Conservation (phyloP, 53 echinoderm and acorn worm genomes). For the Pentamera pediparva region DNA sequence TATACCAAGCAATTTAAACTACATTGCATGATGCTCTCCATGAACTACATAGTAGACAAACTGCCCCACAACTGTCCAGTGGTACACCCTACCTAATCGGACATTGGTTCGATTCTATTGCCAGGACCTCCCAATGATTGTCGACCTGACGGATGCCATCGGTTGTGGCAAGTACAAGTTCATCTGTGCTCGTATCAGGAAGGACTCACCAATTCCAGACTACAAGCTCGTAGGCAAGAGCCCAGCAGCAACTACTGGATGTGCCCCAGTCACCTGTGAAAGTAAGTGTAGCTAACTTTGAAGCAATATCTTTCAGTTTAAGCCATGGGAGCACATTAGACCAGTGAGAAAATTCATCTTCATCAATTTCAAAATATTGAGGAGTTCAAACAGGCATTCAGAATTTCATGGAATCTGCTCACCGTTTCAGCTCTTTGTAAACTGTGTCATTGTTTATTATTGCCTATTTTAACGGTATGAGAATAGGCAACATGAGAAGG, state of each 20-base stretch:
- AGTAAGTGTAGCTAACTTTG: neutral
- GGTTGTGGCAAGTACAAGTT: slow-evolving; percentile 20
- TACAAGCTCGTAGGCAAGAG: slow-evolving; percentile 17
- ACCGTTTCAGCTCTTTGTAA: too few species aligned
- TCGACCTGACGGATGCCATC: neutral
- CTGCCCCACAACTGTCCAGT: neutral
- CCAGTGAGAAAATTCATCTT: neutral
- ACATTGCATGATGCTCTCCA: too few species aligned
- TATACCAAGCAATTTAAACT: too few species aligned
- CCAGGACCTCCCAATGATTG: neutral
- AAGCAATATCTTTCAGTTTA: neutral
- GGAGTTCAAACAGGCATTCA: too few species aligned
- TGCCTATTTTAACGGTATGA: too few species aligned
- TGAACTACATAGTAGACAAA: neutral
- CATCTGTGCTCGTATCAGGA: slow-evolving; percentile 20
- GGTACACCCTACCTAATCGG: neutral
- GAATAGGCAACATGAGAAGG: too few species aligned
- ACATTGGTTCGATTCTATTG: neutral
- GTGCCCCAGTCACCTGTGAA: slow-evolving; percentile 28
- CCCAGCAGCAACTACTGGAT: neutral
- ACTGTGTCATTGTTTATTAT: too few species aligned
- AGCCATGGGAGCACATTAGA: neutral
- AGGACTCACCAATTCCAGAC: slow-evolving; percentile 11
- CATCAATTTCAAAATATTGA: too few species aligned
- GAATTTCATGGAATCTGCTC: too few species aligned